Base-by-base conservation (phyloP, 2,113 vertebrate species). In the Atherinomorus stipes region DNA sequence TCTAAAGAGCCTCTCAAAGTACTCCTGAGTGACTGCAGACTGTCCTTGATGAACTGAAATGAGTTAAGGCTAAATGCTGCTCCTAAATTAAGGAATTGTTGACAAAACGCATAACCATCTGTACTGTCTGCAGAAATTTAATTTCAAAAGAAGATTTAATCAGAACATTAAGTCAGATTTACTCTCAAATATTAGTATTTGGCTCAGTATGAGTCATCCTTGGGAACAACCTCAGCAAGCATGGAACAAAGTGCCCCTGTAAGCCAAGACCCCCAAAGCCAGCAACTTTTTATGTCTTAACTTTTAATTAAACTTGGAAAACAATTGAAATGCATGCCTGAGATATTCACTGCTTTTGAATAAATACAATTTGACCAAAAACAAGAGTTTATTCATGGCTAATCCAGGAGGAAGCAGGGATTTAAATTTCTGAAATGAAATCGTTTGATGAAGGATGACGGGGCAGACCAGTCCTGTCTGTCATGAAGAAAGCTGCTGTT, bases 21-120 rank as follows among this genome's bases (percentile, higher is more conserved):
- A 38, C 38, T 11, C 18, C 37, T 50, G 54, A 68, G 57, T 47
- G 40, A 67, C 47, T 58, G 21, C 26, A 60, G 34, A 73, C 51
- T 40, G 38, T 40, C 11, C 3, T 3, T 40, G 38, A 40, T 12
- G 10, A 42, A 7, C 40, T 42, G 7, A 68, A 74, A 73, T 56
- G 44, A 23, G 19, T 71, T 66, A 70, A 4, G 3, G 3, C 28
- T 4, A 65, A 56, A 40, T 22, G 45, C 31, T 19, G 51, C 66
- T 73, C 11, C 42, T 40, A 15, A 45, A 22, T 37, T 22, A 34
- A 54, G 22, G 31, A 40, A 66, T 38, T 45, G 70, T 6, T 56
- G 50, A 34, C 1, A 1, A 54, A 51, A 68, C 52, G 50, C 31
- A 52, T 23, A 25, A 49, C 26, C 4, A 5, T 69, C 31, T 63